Base-by-base conservation (phyloP, 1,140 invertebrate species). In the Drosophila azteca region DNA sequence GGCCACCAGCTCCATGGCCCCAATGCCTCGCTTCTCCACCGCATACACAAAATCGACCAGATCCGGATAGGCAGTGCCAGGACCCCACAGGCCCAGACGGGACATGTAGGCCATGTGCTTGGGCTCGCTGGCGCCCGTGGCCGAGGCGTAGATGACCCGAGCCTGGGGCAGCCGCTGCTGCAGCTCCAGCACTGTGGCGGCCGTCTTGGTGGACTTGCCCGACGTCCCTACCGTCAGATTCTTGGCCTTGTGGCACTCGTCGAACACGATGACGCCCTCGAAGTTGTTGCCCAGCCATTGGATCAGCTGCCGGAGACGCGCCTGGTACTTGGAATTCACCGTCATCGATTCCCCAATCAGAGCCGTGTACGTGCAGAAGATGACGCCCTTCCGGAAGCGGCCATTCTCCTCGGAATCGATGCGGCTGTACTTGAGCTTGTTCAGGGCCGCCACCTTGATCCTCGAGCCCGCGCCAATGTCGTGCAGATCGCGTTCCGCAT, bases 61-160 rank as follows among this genome's bases (percentile, higher is more conserved):
- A 61, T 98, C 97, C 13, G 94, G 94, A 92, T 99, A 99, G 7
- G 98, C 95, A 1, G 98, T 99, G 0, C 98, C 98, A 59, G 95
- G 94, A 1, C 99, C 99, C 99, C 99, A 99, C n/a, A 99, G 95
- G 3, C 99, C 99, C 15, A 99, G 93, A 7, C 99, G 93, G 1
- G 97, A 97, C 99, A 99, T 99, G 82, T 99, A 99, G 0, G 98
- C 99, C 99, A 99, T 99, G 90, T 99, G 99, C 65, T 96, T 94
- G 0, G 99, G 98, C 93, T 99, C 99, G 0, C 97, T 98, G 2
- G 98, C 98, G 44, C 98, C 97, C 0, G 99, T 99, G 20, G 99
- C 99, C 53, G 97, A 99, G 0, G 99, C 99, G 92, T 99, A 99
- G 1, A 99, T 96, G 6, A 99, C 96, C 50, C 99, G 92, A 0